Percentiles rank a stretch among this genome's conserved stretches.
Evolutionary conservation across 23 tunicate genomes (phyloP).

Genomic region (Trididemnum clinides): DNA sequence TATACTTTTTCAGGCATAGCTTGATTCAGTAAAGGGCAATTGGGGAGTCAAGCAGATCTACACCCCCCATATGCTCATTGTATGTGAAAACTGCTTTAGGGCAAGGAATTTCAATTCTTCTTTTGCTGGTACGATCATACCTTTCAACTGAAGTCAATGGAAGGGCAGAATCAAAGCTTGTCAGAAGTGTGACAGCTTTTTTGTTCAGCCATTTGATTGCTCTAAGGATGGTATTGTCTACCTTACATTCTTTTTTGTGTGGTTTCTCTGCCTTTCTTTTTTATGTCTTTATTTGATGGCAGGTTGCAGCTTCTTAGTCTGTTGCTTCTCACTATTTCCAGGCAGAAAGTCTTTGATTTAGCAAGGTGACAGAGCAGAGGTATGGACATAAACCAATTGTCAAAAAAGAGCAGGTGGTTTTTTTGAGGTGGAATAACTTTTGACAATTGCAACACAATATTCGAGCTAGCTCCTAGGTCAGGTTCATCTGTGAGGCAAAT

Average conservation of each 20-base stretch:
- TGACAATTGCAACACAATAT: conserved; percentile 7
- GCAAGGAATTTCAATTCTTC: conserved; percentile 6
- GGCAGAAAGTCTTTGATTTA: background rate
- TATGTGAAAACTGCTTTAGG: background rate
- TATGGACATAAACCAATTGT: conserved; percentile 33
- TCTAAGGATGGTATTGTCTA: background rate
- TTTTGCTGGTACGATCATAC: background rate
- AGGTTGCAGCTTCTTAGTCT: background rate
- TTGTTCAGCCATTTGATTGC: conserved; percentile 26
- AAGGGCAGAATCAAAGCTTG: background rate
- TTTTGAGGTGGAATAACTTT: background rate
- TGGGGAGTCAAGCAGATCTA: background rate
- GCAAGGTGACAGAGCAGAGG: background rate
- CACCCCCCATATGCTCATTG: conserved; percentile 17
- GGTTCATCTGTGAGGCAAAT: background rate
- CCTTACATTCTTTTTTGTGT: background rate
- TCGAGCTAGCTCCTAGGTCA: conserved; percentile 35
- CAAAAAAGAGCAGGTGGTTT: conserved; percentile 21
- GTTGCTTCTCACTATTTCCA: conserved; percentile 21
- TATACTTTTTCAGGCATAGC: background rate
- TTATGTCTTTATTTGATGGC: background rate
- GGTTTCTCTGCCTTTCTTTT: background rate
- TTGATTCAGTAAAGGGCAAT: conserved; percentile 2
- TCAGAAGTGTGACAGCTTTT: conserved; percentile 15
- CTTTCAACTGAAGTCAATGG: background rate